phyloP scores from a whole-genome alignment of 2,797 vertebrate genomes.

The Etheostoma perlongum region DNA sequence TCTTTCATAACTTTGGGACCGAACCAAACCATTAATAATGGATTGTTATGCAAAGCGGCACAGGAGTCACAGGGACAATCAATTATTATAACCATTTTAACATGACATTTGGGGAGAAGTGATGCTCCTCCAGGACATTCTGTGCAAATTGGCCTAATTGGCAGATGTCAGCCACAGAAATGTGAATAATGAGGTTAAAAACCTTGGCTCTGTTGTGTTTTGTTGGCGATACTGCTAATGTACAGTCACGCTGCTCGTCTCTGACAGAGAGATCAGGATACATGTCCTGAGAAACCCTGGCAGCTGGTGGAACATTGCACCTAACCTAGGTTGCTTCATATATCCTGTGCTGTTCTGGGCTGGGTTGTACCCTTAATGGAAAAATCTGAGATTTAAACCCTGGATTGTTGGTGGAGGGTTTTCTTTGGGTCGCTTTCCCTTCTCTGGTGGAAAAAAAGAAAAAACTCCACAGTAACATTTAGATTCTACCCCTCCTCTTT shows the following conservation, averaged over 20 bases:
- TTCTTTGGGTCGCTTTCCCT: slow-evolving; percentile 79
- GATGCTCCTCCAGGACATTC: slow-evolving; percentile 28
- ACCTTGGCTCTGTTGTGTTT: slow-evolving; percentile 13
- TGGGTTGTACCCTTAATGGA: slow-evolving; percentile 75
- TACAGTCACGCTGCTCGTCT: slow-evolving; percentile 38
- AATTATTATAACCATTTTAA: slow-evolving; percentile 34
- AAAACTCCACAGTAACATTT: slow-evolving; percentile 72
- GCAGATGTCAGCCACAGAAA: slow-evolving; percentile 49
- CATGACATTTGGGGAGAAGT: slow-evolving; percentile 26
- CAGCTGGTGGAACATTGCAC: slow-evolving; percentile 64
- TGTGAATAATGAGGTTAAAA: slow-evolving; percentile 50
- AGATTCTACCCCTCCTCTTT: slow-evolving; percentile 65
- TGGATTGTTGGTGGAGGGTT: slow-evolving; percentile 74
- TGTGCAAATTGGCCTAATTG: slow-evolving; percentile 50
- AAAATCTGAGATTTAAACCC: slow-evolving; percentile 79
- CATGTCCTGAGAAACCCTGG: slow-evolving; percentile 48
- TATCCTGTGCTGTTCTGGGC: slow-evolving; percentile 68
- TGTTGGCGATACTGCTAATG: slow-evolving; percentile 39
- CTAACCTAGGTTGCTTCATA: slow-evolving; percentile 65
- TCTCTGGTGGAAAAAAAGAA: slow-evolving; percentile 78
- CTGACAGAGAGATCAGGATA: slow-evolving; percentile 48
- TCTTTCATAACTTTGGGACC: slow-evolving; percentile 65
- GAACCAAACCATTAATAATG: slow-evolving; percentile 69
- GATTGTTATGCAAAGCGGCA: slow-evolving; percentile 57
- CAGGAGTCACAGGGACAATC: slow-evolving; percentile 50